phyloP scores from a whole-genome alignment of 2,888 invertebrate species.

The Drosophila lacicola region DNA sequence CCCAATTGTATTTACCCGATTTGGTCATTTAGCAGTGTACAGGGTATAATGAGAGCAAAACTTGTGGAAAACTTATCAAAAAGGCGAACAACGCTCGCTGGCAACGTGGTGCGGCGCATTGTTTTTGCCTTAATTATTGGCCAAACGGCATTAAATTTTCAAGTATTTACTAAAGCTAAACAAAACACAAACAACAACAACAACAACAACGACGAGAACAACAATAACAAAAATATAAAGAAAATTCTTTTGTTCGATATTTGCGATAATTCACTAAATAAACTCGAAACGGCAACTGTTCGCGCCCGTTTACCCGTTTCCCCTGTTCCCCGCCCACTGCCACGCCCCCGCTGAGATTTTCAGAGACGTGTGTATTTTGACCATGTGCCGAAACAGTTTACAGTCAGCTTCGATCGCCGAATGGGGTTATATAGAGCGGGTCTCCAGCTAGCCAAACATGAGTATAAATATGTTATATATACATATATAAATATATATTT shows the following conservation, averaged over 20 bases:
- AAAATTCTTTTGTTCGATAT: conserved; percentile 50
- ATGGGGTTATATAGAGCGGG: conserved; percentile 18
- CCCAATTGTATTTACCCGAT: not conserved
- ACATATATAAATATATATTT: conserved; percentile 2
- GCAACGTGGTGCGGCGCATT: conserved; percentile 33
- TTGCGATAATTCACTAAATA: conserved; percentile 69
- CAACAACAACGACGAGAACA: conserved; percentile 13
- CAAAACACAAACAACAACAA: conserved; percentile 65
- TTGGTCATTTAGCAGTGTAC: not conserved
- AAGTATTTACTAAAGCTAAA: conserved; percentile 77
- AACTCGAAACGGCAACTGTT: conserved; percentile 56
- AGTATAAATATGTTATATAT: not conserved
- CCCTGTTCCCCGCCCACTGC: not conserved
- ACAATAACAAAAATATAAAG: conserved; percentile 21
- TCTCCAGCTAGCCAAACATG: conserved; percentile 29
- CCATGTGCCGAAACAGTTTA: conserved; percentile 43
- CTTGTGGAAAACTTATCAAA: conserved; percentile 25
- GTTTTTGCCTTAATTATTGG: conserved; percentile 74
- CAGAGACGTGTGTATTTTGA: conserved; percentile 44
- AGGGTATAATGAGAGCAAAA: not conserved
- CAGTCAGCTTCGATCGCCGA: conserved; percentile 29
- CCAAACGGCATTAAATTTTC: conserved; percentile 78
- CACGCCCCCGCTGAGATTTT: conserved; percentile 17
- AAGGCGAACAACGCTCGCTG: conserved; percentile 11
- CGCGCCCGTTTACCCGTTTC: not conserved